Evolutionary conservation across 2,888 invertebrate genomes (phyloP).

Genomic region (Pheosia tremula): DNA sequence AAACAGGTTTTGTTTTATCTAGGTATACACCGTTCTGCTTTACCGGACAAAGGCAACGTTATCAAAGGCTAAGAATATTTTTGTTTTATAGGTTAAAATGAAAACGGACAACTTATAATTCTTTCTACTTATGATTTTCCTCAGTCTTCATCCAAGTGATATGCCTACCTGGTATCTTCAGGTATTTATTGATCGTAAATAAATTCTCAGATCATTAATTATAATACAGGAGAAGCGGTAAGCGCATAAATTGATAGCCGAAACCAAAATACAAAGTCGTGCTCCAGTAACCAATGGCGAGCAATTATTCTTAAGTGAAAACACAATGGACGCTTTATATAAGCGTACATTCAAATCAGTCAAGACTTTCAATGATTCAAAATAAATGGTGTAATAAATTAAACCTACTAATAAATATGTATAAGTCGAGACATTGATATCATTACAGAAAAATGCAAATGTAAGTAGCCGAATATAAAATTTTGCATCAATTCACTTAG

Average conservation of each 20-base stretch:
- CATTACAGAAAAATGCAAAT: slow-evolving; percentile 72
- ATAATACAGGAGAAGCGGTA: slow-evolving; percentile 47
- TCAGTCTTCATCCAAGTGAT: no score
- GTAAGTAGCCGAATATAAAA: slow-evolving; percentile 53
- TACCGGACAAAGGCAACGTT: no score
- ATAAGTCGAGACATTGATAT: slow-evolving; percentile 64
- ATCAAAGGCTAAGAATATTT: no score
- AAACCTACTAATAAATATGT: slow-evolving; percentile 70
- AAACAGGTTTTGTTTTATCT: slow-evolving; percentile 1
- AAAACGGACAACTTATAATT: no score
- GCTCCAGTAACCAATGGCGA: slow-evolving; percentile 51
- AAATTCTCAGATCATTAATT: no score
- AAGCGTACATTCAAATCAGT: slow-evolving; percentile 67
- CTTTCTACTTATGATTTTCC: no score
- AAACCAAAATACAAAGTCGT: slow-evolving; percentile 62
- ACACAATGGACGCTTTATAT: slow-evolving; percentile 67
- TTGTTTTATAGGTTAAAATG: no score
- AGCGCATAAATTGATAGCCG: slow-evolving; percentile 61
- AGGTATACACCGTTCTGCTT: neutral
- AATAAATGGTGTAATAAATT: slow-evolving; percentile 72
- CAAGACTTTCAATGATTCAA: slow-evolving; percentile 64
- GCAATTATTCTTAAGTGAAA: slow-evolving; percentile 65
- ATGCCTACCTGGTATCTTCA: no score
- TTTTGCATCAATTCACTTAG: slow-evolving; percentile 52
- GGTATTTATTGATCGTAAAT: no score